Base-by-base conservation (phyloP, 2,113 vertebrate genomes). In the Prionailurus viverrinus region DNA sequence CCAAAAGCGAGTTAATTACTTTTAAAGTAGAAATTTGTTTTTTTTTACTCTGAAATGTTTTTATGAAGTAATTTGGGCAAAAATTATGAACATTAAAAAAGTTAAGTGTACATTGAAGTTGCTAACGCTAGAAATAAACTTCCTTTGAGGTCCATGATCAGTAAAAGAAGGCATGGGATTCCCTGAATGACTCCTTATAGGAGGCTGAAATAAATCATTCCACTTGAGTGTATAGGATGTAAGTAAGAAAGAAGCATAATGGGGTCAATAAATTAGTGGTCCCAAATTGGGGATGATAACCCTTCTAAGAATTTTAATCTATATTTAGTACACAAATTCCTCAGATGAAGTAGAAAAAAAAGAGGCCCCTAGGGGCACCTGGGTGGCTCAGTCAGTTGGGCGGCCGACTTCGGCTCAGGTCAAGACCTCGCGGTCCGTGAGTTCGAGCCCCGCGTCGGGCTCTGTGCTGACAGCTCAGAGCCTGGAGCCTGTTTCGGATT, bases 11-110 rank as follows among this genome's bases (percentile, higher is more conserved):
- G 19, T 87, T 63, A 93, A 61, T 78, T 85, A 85, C 9, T 4
- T 84, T 91, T 58, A 89, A 41, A 61, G 2, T 51, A 19, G 14
- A 74, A 11, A 95, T 73, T 93, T 95, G 85, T 91, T 55, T 91
- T 51, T 51, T 89, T 41, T 14, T 1, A 19, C 25, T 36, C 39
- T 74, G 25, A 91, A 63, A 29, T 63, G 3, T 82, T 94, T 92
- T 61, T 84, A 23, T 84, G 16, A 95, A 90, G 21, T 63, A 69
- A 89, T 85, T 71, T 69, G 63, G 16, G 1, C 90, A n/a, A 91
- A 95, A 85, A 95, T 39, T 48, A 27, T 48, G 36, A 96, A 45
- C 48, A 45, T 16, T 82, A 19, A 58, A 61, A 93, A 5, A 84
- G n/a, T 93, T 78, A 96, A 81, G 4, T 65, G 5, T 5, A 82